Evolutionary conservation across 2,797 vertebrate genomes (phyloP), one percentile per base, ranked within the genome.

Genomic region (Meriones psammophilus): DNA sequence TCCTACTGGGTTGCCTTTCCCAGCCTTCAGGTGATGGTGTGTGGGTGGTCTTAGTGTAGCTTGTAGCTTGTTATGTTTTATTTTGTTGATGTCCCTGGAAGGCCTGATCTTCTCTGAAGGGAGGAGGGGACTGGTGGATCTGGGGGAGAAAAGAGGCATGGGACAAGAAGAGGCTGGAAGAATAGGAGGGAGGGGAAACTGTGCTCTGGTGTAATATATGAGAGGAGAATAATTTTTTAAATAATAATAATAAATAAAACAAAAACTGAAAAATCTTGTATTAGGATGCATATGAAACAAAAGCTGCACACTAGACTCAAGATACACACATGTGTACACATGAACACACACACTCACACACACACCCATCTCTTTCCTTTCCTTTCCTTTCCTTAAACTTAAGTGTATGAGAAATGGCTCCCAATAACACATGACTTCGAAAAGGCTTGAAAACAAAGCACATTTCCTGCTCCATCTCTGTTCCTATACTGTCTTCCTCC

Each of bases 271-370:
- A 39, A 84, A 66, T 73, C 42, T 30, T 78, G 0, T 93, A 68
- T 87, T 58, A 39, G 17, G n/a, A 77, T 73, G 58, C 62, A 2
- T 56, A 24, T 77, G 33, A 92, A 76, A 90, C 8, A 2, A 90
- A 93, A 76, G 89, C 56, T 94, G 77, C 56, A 88, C 92, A 89
- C 73, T 81, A 92, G 68, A 96, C 24, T 69, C n/a, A 28, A 68
- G 71, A 54, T 33, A 26, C 9, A 83, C 39, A 14, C 8, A 46
- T 54, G 28, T 54, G 26, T 24, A 39, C 28, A 54, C 33, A 28
- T 22, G 18, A 4, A 12, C 20, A 14, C 54, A 13, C 42, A 15
- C 17, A 5, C 28, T 18, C 15, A 42, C 56, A 39, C 15, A 39
- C 15, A 62, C 54, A 79, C 33, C 58, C 50, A 33, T 26, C n/a